Percentiles rank a stretch among this genome's conserved stretches.
phyloP scores from a whole-genome alignment of 2,113 vertebrate species.

The Boleophthalmus pectinirostris region DNA sequence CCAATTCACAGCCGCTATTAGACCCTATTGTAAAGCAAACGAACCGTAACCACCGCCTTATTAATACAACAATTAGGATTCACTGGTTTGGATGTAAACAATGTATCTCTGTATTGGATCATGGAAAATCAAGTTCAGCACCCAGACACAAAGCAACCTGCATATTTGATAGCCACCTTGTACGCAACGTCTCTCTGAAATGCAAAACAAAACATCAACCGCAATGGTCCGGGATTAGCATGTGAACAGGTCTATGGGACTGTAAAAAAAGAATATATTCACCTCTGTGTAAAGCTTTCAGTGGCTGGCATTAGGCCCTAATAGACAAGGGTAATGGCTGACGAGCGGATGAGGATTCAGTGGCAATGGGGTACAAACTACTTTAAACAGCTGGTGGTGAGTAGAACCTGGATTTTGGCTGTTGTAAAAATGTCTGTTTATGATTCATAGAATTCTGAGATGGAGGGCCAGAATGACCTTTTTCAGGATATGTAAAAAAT shows the following conservation, averaged over 20 bases:
- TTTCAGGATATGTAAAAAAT: background rate
- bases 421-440: conserved; percentile 13
- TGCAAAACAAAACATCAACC: conserved; percentile 16
- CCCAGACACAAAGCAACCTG: conserved; percentile 10
- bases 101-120: background rate
- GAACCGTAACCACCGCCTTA: background rate
- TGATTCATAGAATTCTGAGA: conserved; percentile 14
- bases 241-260: background rate
- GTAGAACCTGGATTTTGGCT: conserved; percentile 19
- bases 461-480: conserved; percentile 22
- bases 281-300: conserved; percentile 10
- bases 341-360: conserved; percentile 14
- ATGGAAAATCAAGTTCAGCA: conserved; percentile 6
- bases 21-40: background rate
- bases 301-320: conserved; percentile 21
- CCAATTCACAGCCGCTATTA: background rate
- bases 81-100: background rate
- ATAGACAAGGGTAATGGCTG: conserved; percentile 52
- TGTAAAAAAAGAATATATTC: conserved; percentile 1
- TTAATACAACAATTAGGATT: background rate
- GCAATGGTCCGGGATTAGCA: conserved; percentile 8
- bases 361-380: conserved; percentile 40
- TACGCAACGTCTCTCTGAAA: background rate
- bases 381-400: conserved; percentile 27
- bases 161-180: conserved; percentile 17